Percentiles rank a stretch among this genome's conserved stretches.
These are phyloP conservation scores for Halictus quadricinctus DNA, from an alignment of 2,888 invertebrate genomes.

Conservation along the genomic window DNA sequence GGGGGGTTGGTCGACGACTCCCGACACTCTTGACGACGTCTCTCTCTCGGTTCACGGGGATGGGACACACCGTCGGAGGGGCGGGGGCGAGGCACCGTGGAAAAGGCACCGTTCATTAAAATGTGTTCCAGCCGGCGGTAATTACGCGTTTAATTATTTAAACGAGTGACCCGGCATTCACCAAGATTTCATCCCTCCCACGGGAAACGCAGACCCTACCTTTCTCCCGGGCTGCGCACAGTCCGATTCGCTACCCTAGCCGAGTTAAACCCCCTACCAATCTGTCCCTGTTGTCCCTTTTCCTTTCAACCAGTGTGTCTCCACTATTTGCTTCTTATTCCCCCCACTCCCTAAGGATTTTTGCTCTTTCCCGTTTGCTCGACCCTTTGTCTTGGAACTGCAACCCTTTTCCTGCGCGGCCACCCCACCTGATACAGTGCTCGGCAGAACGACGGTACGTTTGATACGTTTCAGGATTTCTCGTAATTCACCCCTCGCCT, in stretches of 20 bases:
- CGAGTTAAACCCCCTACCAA: background rate
- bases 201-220: background rate
- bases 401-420: background rate
- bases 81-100: background rate
- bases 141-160: conserved; percentile 81
- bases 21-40: conserved; percentile 14
- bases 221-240: background rate
- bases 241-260: conserved; percentile 23
- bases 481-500: background rate
- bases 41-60: conserved; percentile 7
- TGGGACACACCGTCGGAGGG: background rate
- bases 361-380: conserved; percentile 9
- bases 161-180: conserved; percentile 78
- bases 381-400: background rate
- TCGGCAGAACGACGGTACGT: background rate
- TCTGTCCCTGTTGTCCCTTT: background rate
- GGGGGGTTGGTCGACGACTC: background rate
- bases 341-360: background rate
- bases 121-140: conserved; percentile 75
- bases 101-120: conserved; percentile 76
- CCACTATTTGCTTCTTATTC: conserved; percentile 15
- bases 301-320: background rate
- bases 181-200: conserved; percentile 67
- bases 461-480: background rate
- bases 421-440: background rate